phyloP scores from a whole-genome alignment of 2,888 invertebrate genomes.

The Campaea margaritaria region DNA sequence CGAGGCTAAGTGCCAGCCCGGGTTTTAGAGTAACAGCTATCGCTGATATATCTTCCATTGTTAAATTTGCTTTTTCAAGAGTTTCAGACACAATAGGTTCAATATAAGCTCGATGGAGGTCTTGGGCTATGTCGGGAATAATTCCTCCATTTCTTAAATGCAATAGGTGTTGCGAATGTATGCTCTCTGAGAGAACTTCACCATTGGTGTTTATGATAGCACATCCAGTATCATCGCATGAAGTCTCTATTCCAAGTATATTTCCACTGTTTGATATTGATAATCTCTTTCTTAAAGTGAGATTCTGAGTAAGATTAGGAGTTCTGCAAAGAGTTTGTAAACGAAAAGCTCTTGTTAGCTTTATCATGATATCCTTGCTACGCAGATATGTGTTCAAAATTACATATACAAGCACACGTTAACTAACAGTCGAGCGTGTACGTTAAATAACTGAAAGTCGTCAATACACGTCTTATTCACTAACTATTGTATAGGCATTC shows the following conservation, averaged over 20 bases:
- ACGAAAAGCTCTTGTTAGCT: constrained; percentile 6
- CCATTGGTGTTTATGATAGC: constrained; percentile 92
- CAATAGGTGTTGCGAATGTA: constrained; percentile 91
- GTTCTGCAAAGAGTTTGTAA: constrained; percentile 1
- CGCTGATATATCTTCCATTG: constrained; percentile 90
- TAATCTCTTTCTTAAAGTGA: not conserved
- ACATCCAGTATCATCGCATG: constrained; percentile 98
- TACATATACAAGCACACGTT: not conserved
- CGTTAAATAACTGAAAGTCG: not conserved
- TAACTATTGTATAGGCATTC: no score
- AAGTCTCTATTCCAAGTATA: constrained; percentile 98
- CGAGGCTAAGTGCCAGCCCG: constrained; percentile 91
- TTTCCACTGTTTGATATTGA: constrained; percentile 15
- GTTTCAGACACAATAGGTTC: constrained; percentile 89
- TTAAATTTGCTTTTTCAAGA: constrained; percentile 86
- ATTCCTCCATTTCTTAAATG: constrained; percentile 94
- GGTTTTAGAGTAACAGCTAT: constrained; percentile 96
- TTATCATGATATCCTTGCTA: constrained; percentile 25
- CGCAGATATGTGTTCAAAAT: not conserved
- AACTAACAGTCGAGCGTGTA: no score
- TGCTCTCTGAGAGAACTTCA: constrained; percentile 91
- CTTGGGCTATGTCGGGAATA: constrained; percentile 94
- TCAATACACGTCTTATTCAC: not conserved
- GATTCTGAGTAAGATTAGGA: constrained; percentile 9
- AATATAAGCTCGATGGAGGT: constrained; percentile 92